A percentile compares a stretch with the other conserved stretches of the same genome.
phyloP scores from a whole-genome alignment of 2,113 vertebrate genomes.

The Anhinga anhinga region DNA sequence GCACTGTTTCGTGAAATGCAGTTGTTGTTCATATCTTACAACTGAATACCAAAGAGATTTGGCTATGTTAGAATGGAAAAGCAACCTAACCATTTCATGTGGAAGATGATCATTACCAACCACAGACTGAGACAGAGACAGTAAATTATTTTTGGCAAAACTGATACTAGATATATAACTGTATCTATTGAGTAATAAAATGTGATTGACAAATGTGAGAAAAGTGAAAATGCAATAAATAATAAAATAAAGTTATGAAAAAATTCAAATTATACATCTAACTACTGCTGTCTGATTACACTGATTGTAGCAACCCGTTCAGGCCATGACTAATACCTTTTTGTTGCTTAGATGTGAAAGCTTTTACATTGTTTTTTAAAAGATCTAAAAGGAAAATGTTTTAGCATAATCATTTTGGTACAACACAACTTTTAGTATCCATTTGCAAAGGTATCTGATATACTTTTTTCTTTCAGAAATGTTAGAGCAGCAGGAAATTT shows the following conservation, averaged over 20 bases:
- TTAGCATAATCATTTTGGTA: not conserved
- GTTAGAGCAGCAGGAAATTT: not conserved
- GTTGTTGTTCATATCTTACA: not conserved
- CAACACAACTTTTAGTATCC: not conserved
- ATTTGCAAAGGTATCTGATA: not conserved
- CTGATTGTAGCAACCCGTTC: not conserved
- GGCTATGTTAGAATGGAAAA: not conserved
- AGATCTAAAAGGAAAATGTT: not conserved
- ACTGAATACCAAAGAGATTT: not conserved
- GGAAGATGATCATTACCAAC: not conserved
- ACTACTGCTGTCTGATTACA: not conserved
- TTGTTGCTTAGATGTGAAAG: not conserved
- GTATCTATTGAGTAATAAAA: not conserved
- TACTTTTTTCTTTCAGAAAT: conserved; percentile 19
- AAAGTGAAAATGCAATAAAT: not conserved
- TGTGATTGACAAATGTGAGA: not conserved
- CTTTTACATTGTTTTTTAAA: not conserved
- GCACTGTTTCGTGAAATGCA: not conserved
- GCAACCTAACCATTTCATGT: not conserved
- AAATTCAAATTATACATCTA: not conserved
- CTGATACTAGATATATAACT: not conserved
- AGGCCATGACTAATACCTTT: not conserved
- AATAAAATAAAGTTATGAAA: not conserved
- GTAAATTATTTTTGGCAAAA: not conserved
- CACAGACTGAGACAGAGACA: not conserved